A percentile compares a stretch with the other conserved stretches of the same genome.
Evolutionary conservation across 2,888 invertebrate species (phyloP).

Genomic region (Dusona sp.): DNA sequence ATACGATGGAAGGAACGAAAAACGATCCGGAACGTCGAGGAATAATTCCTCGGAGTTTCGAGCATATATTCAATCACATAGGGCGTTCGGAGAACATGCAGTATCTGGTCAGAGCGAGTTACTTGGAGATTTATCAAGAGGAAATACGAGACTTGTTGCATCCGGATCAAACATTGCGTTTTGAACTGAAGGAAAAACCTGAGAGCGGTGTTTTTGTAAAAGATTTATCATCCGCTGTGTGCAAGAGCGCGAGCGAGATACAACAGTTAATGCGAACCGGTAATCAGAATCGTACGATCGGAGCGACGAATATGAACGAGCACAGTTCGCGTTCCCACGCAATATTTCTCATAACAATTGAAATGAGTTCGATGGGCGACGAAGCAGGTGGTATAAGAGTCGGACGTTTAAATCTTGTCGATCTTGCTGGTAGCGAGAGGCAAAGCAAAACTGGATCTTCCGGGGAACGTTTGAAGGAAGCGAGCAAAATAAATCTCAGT

Average conservation of each 20-base stretch:
- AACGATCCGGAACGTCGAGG: constrained; percentile 91
- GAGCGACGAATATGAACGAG: constrained; percentile 99
- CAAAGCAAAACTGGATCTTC: constrained; percentile 98
- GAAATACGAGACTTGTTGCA: constrained; percentile 90
- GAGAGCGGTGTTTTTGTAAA: constrained; percentile 97
- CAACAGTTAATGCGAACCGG: constrained; percentile 96
- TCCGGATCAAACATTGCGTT: constrained; percentile 89
- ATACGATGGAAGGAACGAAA: constrained; percentile 90
- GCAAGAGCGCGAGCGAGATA: constrained; percentile 97
- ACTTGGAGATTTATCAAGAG: constrained; percentile 98
- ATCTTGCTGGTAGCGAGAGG: constrained; percentile 98
- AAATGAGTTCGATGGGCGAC: constrained; percentile 92
- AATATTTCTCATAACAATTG: constrained; percentile 98
- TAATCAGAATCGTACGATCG: constrained; percentile 97
- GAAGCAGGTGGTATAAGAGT: constrained; percentile 87
- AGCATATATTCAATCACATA: constrained; percentile 98
- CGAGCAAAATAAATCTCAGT: constrained; percentile 98
- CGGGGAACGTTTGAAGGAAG: constrained; percentile 96
- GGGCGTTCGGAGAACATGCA: constrained; percentile 96
- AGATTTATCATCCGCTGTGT: constrained; percentile 96
- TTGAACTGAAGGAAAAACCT: constrained; percentile 91
- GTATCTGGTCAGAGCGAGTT: constrained; percentile 98
- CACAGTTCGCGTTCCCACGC: constrained; percentile 99
- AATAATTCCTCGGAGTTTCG: constrained; percentile 97
- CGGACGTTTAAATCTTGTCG: constrained; percentile 98